These are phyloP conservation scores for Myrmecophaga tridactyla DNA, from an alignment of 2,113 vertebrate species.

Conservation along the genomic window DNA sequence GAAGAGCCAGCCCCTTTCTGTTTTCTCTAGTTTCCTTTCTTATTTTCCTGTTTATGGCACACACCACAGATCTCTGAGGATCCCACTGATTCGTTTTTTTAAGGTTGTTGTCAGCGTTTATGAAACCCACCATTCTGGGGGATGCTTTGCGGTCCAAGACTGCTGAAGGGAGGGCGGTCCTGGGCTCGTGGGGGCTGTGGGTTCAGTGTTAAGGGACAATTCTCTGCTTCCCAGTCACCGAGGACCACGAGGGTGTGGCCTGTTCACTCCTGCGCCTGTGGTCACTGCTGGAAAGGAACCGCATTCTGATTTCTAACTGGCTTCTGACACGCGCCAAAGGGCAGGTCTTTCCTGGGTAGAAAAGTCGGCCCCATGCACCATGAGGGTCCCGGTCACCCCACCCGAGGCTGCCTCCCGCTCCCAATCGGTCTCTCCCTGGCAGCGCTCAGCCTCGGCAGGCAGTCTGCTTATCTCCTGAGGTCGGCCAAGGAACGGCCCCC, in stretches of 20 bases:
- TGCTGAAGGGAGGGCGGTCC: neutral
- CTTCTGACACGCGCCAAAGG: neutral
- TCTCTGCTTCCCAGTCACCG: neutral
- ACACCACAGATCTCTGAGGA: neutral
- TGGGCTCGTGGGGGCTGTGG: neutral
- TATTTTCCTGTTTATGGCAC: neutral
- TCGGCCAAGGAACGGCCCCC: neutral
- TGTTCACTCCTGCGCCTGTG: no score
- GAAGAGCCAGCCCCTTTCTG: rapidly evolving
- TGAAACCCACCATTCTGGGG: neutral
- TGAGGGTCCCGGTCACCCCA: no score
- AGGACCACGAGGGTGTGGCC: neutral
- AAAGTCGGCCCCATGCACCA: neutral
- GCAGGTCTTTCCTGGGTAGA: neutral
- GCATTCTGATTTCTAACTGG: neutral
- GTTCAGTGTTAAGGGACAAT: neutral
- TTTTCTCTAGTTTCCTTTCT: neutral
- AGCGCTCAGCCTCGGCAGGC: neutral
- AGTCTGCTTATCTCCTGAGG: neutral
- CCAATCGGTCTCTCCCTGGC: neutral
- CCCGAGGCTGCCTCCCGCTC: neutral
- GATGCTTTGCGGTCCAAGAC: neutral
- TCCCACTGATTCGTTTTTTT: rapidly evolving
- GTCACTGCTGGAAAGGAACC: neutral
- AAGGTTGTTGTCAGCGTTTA: neutral